Evolutionary conservation across 2,888 invertebrate species (phyloP), one percentile per base, ranked within the genome.

Genomic region (Temnothorax ravouxi): DNA sequence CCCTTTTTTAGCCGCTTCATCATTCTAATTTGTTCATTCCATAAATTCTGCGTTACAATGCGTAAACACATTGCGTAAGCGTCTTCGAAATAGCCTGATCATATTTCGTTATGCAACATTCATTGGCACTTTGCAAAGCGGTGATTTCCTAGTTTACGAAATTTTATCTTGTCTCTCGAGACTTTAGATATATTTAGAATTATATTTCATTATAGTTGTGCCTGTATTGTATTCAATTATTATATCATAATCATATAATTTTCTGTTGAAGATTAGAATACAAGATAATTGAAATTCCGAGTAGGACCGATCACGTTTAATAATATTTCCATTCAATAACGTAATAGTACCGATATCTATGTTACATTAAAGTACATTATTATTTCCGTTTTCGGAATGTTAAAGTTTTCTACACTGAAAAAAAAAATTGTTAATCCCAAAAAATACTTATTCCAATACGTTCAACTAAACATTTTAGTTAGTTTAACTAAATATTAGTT

Each of bases 61-160:
- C 47, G 69, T 71, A 80, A 80, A 80, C 71, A 71, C 59, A 59
- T 80, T 80, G 44, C 59, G 59, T 47, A 80, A 80, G 59, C 47
- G 9, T 3, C 13, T 47, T 61, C 34, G 34, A 38, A 80, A 3
- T 29, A 29, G 34, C 4, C 21, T 5, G 47, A 56, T 59, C 47
- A 25, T 69, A 67, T 80, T 66, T 71, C 44, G n/a, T 79, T 71
- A 80, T 18, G 59, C 18, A 80, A 80, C 25, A 38, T 21, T 34
- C 18, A 61, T 61, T 13, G 47, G 47, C 25, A n/a, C 34, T 11
- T 50, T 69, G 34, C 59, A 13, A 50, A 56, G 59, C 41, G 18
- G 15, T 52, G 41, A 41, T 50, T 44, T 29, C 50, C n/a, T 4
- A 9, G 38, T 80, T 47, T 2, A 47, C 34, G 18, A 44, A 59